Conservation (phyloP, 2,797 vertebrate species). For the Somateria mollissima region DNA sequence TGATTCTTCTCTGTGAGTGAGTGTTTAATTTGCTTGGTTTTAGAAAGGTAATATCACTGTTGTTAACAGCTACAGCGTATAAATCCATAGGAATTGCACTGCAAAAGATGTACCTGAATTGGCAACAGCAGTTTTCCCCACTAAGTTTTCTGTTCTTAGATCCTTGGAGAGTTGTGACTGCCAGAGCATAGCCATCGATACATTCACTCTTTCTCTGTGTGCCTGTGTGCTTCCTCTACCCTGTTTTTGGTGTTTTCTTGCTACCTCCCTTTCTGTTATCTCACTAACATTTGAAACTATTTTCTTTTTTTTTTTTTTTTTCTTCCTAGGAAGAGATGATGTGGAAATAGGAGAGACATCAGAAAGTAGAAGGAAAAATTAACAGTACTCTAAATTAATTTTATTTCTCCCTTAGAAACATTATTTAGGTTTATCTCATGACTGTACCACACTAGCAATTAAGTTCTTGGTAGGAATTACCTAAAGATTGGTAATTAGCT, state of each 20-base stretch:
- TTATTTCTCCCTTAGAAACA: neutral
- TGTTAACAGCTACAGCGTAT: neutral
- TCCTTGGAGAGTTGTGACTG: neutral
- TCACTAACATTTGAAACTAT: too few species aligned
- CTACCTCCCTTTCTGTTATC: neutral
- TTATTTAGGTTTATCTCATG: neutral
- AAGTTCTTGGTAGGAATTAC: neutral
- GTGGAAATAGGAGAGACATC: too few species aligned
- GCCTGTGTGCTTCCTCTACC: neutral
- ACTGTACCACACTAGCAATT: neutral
- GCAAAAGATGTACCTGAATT: neutral
- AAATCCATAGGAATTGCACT: neutral
- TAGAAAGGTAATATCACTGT: neutral
- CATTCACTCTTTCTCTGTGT: neutral
- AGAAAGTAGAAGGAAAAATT: neutral
- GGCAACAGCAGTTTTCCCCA: neutral
- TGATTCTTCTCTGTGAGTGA: neutral
- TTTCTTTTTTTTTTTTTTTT: too few species aligned
- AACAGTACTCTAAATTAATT: neutral
- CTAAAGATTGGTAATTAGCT: neutral
- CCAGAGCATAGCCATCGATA: neutral
- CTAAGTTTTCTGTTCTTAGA: neutral
- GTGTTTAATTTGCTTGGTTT: neutral
- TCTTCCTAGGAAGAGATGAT: too few species aligned
- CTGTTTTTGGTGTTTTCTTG: neutral